phyloP scores from a whole-genome alignment of 2,888 invertebrate species.

The Cancer borealis region DNA sequence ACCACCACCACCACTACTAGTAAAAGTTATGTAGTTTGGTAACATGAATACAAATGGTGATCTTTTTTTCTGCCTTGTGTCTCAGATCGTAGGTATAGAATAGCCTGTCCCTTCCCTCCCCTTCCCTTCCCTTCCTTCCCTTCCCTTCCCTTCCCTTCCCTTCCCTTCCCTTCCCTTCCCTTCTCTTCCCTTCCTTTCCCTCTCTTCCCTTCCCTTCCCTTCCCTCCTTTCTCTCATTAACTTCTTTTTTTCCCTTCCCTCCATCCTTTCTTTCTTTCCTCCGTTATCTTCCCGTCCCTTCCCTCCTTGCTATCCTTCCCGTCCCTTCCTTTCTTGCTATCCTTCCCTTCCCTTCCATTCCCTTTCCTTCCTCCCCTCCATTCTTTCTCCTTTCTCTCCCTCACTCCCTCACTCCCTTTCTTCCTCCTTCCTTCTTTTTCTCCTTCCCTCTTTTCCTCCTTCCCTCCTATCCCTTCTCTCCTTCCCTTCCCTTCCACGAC shows the following conservation, averaged over 20 bases:
- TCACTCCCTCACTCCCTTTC: too few species aligned
- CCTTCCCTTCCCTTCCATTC: neutral
- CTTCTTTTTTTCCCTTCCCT: too few species aligned
- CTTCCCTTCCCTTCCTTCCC: neutral
- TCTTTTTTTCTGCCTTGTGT: neutral
- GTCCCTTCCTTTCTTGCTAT: neutral
- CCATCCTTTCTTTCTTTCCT: neutral
- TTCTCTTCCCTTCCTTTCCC: neutral
- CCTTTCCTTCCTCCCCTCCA: neutral
- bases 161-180: too few species aligned
- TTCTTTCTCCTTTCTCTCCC: too few species aligned
- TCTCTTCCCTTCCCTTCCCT: neutral
- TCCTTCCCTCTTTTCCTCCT: neutral
- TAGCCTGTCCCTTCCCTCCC: neutral
- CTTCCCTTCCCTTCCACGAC: too few species aligned
- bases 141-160: neutral
- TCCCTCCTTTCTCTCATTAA: too few species aligned
- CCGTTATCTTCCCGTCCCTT: too few species aligned
- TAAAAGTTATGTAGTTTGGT: neutral
- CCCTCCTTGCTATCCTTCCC: too few species aligned
- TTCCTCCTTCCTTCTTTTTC: neutral
- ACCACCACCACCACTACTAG: neutral
- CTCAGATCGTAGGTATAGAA: neutral
- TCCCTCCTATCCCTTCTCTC: too few species aligned
- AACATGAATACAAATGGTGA: constrained; percentile 10